A percentile compares a stretch with the other conserved stretches of the same genome.
These are phyloP conservation scores for Labia minor DNA, from an alignment of 2,888 invertebrate genomes.

Conservation along the genomic window DNA sequence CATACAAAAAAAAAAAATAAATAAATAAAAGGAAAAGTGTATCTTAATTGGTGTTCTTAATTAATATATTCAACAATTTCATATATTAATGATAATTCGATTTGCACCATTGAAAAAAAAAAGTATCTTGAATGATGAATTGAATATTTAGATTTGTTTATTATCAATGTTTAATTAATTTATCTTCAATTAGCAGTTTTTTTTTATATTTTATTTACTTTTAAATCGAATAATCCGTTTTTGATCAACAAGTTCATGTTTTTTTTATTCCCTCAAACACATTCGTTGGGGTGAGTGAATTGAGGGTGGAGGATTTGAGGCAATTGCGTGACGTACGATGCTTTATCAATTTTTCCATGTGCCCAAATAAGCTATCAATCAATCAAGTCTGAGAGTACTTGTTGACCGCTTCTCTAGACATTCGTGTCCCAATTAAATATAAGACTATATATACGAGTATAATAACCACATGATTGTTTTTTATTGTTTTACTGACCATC, in stretches of 20 bases:
- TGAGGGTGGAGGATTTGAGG: not conserved
- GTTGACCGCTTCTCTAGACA: not conserved
- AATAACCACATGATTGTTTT: too few species aligned
- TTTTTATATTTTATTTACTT: not conserved
- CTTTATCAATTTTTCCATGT: conserved; percentile 13
- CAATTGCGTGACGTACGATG: not conserved
- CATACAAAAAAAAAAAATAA: too few species aligned
- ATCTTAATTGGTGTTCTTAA: too few species aligned
- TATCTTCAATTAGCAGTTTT: not conserved
- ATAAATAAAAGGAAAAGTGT: not conserved
- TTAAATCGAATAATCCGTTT: not conserved
- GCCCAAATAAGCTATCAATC: not conserved
- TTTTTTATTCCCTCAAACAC: not conserved
- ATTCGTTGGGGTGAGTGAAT: not conserved
- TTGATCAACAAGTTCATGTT: conserved; percentile 2
- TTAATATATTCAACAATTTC: too few species aligned
- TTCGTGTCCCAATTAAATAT: not conserved
- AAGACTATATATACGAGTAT: too few species aligned
- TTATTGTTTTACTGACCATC: too few species aligned
- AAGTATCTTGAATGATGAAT: not conserved
- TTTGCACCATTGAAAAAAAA: not conserved
- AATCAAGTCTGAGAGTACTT: not conserved
- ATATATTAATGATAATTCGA: too few species aligned
- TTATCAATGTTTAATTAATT: not conserved
- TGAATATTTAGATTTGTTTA: not conserved